Conservation (phyloP, 2,113 vertebrate species). For the Dipodomys spectabilis region DNA sequence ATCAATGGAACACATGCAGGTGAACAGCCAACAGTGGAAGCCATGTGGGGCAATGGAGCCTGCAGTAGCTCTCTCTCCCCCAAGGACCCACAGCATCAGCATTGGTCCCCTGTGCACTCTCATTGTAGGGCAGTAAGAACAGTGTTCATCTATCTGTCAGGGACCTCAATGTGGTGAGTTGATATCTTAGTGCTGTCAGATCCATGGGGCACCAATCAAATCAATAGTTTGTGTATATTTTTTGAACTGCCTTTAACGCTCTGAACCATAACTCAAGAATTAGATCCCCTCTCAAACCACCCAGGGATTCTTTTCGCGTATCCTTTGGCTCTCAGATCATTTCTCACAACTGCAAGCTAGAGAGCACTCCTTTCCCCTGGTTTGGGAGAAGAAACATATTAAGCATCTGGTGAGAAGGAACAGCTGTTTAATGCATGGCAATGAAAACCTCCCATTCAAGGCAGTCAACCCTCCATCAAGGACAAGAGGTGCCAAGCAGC, state of each 20-base stretch:
- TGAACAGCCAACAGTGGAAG: neutral
- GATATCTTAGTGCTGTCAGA: neutral
- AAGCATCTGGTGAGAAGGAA: constrained; percentile 41
- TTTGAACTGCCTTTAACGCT: neutral
- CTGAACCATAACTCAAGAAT: neutral
- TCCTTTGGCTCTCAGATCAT: neutral
- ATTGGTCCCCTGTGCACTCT: fast-evolving
- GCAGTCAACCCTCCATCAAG: neutral
- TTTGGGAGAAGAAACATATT: neutral
- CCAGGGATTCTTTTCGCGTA: neutral
- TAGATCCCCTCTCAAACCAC: neutral
- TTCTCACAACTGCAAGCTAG: neutral
- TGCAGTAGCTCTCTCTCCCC: neutral
- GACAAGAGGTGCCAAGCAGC: neutral
- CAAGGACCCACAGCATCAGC: neutral
- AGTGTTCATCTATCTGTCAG: neutral
- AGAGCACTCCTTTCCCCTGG: neutral
- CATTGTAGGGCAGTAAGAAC: fast-evolving
- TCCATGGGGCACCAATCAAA: neutral
- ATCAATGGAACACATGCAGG: constrained; percentile 46
- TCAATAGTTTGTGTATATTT: neutral
- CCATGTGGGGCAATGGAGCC: neutral
- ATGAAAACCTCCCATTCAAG: neutral
- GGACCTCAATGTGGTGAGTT: neutral
- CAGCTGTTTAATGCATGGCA: neutral